Evolutionary conservation across 2,797 vertebrate genomes (phyloP).

Genomic region (Coccyzus lansbergi): DNA sequence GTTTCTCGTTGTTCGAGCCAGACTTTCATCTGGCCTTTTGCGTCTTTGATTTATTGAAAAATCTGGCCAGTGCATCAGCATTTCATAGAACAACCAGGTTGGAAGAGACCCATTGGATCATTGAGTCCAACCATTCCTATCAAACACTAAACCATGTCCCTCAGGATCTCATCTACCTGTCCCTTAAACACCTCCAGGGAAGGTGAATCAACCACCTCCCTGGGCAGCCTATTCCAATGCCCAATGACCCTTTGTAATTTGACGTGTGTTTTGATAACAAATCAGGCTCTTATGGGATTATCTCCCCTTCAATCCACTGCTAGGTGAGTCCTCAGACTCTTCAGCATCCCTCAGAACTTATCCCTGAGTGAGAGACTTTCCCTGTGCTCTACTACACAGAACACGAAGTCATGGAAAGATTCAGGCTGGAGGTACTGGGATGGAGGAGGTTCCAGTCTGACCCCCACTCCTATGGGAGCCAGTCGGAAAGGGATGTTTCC

Average conservation of each 20-base stretch:
- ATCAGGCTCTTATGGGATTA: rapidly evolving
- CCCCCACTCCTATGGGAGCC: neutral
- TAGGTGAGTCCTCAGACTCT: neutral
- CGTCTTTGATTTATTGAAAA: rapidly evolving
- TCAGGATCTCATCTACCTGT: no score
- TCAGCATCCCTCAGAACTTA: neutral
- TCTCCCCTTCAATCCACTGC: neutral
- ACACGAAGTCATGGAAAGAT: neutral
- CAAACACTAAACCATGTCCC: no score
- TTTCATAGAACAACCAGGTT: no score
- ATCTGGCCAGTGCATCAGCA: neutral
- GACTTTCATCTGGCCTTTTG: neutral
- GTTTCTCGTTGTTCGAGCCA: neutral
- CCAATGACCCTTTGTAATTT: no score
- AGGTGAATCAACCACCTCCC: no score
- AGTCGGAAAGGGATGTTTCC: neutral
- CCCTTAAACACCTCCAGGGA: no score
- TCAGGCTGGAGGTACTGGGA: neutral
- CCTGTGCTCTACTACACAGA: neutral
- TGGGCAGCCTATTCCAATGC: no score
- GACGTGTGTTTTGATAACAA: neutral
- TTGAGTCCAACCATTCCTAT: no score
- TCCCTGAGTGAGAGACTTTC: neutral
- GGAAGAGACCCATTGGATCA: no score
- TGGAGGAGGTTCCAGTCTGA: neutral